A percentile compares a stretch with the other conserved stretches of the same genome.
Evolutionary conservation across 1,140 invertebrate species (phyloP).

Genomic region (Delia radicum): DNA sequence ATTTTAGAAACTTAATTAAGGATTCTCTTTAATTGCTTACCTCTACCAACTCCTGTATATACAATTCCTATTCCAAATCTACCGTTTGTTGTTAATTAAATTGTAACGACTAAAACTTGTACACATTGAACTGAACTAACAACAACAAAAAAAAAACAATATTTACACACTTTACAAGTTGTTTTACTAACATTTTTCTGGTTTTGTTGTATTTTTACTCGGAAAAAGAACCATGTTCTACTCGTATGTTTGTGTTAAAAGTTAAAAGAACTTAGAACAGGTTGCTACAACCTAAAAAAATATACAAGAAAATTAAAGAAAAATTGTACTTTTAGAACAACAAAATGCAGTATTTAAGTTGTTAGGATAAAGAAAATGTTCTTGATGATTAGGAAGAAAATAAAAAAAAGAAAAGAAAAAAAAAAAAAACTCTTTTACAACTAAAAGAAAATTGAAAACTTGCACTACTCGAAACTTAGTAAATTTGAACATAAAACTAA

Average conservation of each 20-base stretch:
- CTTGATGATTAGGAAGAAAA: neutral
- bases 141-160: neutral
- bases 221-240: neutral
- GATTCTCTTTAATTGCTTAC: no score
- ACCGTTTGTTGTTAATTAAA: neutral
- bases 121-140: neutral
- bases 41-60: no score
- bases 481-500: no score
- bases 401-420: neutral
- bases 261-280: neutral
- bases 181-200: neutral
- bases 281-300: neutral
- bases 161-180: neutral
- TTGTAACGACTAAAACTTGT: neutral
- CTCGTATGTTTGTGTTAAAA: neutral
- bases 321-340: neutral
- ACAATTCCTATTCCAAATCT: neutral
- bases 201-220: neutral
- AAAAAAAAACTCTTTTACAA: no score
- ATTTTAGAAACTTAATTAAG: no score
- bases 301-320: neutral
- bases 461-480: no score
- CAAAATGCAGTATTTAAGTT: neutral
- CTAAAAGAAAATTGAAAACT: no score
- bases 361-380: neutral